These are phyloP conservation scores for Vesta saturnalis DNA, from an alignment of 2,888 invertebrate species.

Conservation along the genomic window DNA sequence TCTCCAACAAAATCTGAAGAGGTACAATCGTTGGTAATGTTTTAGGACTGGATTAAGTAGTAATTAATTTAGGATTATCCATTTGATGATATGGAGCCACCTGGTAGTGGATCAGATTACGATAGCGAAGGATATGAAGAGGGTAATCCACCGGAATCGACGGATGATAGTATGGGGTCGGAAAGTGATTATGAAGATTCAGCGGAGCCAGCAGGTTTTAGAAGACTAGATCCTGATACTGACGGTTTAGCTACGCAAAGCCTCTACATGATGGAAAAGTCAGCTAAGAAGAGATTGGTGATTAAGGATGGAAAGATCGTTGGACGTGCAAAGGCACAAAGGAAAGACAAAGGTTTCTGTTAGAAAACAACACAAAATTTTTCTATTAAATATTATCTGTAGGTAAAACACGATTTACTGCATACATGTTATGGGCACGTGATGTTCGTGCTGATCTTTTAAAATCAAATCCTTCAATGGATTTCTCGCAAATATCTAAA, in stretches of 20 bases:
- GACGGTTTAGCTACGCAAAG: slow-evolving; percentile 63
- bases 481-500: slow-evolving; percentile 85
- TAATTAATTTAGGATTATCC: slow-evolving; percentile 39
- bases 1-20: slow-evolving; percentile 48
- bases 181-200: slow-evolving; percentile 50
- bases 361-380: slow-evolving; percentile 6
- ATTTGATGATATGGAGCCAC: slow-evolving; percentile 54
- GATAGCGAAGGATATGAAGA: slow-evolving; percentile 58
- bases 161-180: slow-evolving; percentile 55
- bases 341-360: slow-evolving; percentile 62
- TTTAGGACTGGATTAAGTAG: slow-evolving; percentile 15
- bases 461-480: slow-evolving; percentile 78
- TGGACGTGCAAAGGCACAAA: slow-evolving; percentile 77
- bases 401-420: slow-evolving; percentile 81
- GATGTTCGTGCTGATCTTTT: slow-evolving; percentile 80
- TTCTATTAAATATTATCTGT: slow-evolving; percentile 28
- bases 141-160: slow-evolving; percentile 53
- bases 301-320: slow-evolving; percentile 75
- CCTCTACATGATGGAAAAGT: slow-evolving; percentile 83
- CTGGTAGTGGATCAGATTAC: slow-evolving; percentile 58
- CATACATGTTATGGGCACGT: slow-evolving; percentile 92
- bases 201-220: slow-evolving; percentile 62
- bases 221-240: slow-evolving; percentile 63
- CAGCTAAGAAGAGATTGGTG: slow-evolving; percentile 77
- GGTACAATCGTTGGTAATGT: slow-evolving; percentile 2